Evolutionary conservation across 2,888 invertebrate genomes (phyloP), one percentile per base, ranked within the genome.

Genomic region (Pterostichus niger): DNA sequence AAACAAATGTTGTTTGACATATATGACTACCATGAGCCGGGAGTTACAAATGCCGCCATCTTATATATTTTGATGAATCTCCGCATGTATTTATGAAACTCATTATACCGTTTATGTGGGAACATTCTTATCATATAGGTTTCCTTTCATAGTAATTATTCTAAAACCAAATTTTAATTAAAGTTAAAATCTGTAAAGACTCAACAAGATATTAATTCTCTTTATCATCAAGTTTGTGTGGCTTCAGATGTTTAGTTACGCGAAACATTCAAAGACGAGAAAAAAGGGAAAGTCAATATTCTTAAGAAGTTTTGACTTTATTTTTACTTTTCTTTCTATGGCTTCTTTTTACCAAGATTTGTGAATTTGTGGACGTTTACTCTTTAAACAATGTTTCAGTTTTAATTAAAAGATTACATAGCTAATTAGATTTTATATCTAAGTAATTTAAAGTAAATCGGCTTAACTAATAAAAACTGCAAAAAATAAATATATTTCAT

Each of bases 101-200:
- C 59, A 11, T 59, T 59, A 24, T 6, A 4, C 59, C 10, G 24
- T 24, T 24, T 59, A 59, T 31, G 31, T 31, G 59, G 40, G 40
- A 3, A 40, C 40, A 6, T 40, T 54, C 59, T 31, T 59, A 10
- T 11, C 24, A 11, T 31, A 10, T 24, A 59, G 10, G 40, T 40
- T 24, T 17, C 10, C 24, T 10, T 17, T 4, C 15, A 15, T 31
- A 59, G 10, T 59, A 59, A 59, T 59, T 59, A 59, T 59, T 31
- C 10, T 59, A 17, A 59, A 59, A 59, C 59, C 59, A 59, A 31
- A 59, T 31, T 59, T 59, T 59, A 59, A 59, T 59, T 59, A 59
- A 59, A 59, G 59, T 59, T 31, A 59, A 59, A 59, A 9, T 59
- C 59, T 24, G 59, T 59, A 31, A 59, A 59, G 31, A 31, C 10